A percentile compares a stretch with the other conserved stretches of the same genome.
Evolutionary conservation across 1,140 invertebrate genomes (phyloP).

Genomic region (Euura saliciscinereae): DNA sequence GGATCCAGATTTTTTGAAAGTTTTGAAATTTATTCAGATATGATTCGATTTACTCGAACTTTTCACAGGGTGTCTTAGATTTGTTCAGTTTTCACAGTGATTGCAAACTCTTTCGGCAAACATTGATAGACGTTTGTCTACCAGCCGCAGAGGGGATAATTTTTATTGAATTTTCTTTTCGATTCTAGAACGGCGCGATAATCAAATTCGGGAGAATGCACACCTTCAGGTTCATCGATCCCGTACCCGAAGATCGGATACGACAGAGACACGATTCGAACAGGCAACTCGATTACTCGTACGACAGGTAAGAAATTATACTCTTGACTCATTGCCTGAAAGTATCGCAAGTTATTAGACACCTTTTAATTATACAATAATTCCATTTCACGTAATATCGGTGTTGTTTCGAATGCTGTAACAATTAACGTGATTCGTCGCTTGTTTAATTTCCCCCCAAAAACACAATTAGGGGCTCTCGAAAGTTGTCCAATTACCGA

Average conservation of each 20-base stretch:
- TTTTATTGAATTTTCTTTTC: background rate
- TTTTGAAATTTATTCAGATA: no score
- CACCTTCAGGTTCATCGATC: conserved; percentile 93
- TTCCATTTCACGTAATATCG: conserved; percentile 4
- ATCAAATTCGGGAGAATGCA: conserved; percentile 91
- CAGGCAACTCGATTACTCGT: conserved; percentile 67
- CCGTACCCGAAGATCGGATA: conserved; percentile 82
- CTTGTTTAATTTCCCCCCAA: background rate
- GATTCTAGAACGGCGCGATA: conserved; percentile 77
- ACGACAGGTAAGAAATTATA: conserved; percentile 70
- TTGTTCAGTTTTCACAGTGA: no score
- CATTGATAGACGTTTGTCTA: no score
- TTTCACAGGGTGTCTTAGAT: no score
- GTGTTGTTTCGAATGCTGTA: background rate
- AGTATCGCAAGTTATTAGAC: background rate
- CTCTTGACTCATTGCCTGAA: background rate
- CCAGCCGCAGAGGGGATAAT: background rate
- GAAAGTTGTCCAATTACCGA: no score
- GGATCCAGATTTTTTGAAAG: no score
- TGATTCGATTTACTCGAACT: no score
- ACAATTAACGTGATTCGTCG: background rate
- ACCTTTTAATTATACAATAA: background rate
- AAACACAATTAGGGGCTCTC: no score
- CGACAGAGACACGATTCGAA: conserved; percentile 74
- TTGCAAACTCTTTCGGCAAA: no score